Conservation (phyloP, 1,140 invertebrate species). For the Oreohelix idahoensis region DNA sequence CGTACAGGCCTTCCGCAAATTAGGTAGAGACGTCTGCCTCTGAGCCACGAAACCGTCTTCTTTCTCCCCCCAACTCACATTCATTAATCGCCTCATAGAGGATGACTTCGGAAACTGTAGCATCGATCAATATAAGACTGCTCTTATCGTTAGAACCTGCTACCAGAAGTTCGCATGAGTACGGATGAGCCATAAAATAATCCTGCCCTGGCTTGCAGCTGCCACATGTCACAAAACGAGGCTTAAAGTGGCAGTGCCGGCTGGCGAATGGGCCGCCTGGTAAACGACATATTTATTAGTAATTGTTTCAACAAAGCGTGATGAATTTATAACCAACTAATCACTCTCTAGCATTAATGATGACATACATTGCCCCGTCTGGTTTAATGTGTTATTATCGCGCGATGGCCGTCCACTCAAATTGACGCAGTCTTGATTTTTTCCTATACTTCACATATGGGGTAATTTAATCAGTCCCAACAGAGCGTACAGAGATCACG, state of each 20-base stretch:
- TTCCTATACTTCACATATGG: no score
- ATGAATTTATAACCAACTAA: background rate
- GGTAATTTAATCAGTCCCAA: no score
- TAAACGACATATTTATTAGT: background rate
- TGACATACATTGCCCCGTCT: no score
- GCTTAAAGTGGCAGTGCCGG: background rate
- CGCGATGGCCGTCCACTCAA: no score
- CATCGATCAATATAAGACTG: background rate
- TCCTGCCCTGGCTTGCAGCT: background rate
- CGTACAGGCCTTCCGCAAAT: no score
- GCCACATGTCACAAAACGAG: background rate
- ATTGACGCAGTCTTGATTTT: no score
- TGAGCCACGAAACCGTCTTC: no score
- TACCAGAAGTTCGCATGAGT: background rate
- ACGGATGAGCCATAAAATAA: background rate
- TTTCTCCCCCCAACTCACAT: no score
- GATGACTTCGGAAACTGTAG: background rate
- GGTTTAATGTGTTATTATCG: no score
- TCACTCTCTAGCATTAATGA: no score
- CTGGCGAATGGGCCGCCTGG: background rate
- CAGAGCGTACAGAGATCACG: no score
- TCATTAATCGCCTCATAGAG: background rate
- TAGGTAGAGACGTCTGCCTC: no score
- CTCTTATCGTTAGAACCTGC: background rate
- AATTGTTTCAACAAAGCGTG: background rate